Evolutionary conservation across 2,888 invertebrate genomes (phyloP).

Genomic region (Cepaea hortensis): DNA sequence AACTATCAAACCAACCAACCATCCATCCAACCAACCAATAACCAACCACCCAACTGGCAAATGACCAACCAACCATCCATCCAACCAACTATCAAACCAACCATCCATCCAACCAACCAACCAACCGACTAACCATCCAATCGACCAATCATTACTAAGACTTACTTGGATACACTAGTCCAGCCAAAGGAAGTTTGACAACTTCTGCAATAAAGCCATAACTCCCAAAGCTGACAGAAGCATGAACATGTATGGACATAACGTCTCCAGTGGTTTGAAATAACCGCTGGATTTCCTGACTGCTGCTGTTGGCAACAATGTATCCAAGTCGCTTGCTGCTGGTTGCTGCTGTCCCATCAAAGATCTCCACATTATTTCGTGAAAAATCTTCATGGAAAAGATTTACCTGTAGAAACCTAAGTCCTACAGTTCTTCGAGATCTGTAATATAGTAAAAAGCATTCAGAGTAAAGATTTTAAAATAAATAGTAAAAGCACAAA

Average conservation of each 20-base stretch:
- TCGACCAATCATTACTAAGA: background rate
- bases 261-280: conserved; percentile 67
- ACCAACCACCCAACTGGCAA: too few species aligned
- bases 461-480: background rate
- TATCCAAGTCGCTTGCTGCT: conserved; percentile 70
- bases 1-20: too few species aligned
- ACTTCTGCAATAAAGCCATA: conserved; percentile 98
- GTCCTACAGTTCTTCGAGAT: conserved; percentile 90
- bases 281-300: conserved; percentile 55
- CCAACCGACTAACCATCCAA: too few species aligned
- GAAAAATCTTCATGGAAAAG: conserved; percentile 77
- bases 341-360: conserved; percentile 93
- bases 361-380: conserved; percentile 87
- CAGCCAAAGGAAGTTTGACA: conserved; percentile 86
- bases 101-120: too few species aligned
- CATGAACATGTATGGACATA: conserved; percentile 91
- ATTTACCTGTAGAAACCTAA: conserved; percentile 78
- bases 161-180: conserved; percentile 71
- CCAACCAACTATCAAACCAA: too few species aligned
- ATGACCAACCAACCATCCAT: too few species aligned
- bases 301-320: conserved; percentile 64
- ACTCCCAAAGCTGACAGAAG: conserved; percentile 91
- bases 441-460: conserved; percentile 5
- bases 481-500: background rate
- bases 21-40: too few species aligned